Evolutionary conservation across 2,888 invertebrate species (phyloP).

Genomic region (Busseola fusca): DNA sequence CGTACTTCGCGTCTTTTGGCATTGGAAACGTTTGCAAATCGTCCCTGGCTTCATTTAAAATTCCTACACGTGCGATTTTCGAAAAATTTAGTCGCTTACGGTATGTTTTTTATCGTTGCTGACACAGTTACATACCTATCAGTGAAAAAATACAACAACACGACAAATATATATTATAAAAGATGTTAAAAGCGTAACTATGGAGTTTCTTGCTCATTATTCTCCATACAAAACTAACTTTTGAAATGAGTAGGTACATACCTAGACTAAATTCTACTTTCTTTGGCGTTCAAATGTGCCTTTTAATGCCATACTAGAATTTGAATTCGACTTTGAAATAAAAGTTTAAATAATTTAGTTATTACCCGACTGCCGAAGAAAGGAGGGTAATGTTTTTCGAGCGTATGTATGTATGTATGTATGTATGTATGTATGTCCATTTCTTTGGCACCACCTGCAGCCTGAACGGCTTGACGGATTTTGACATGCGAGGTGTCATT

Average conservation of each 20-base stretch:
- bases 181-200: background rate
- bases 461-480: too few species aligned
- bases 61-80: background rate
- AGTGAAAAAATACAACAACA: background rate
- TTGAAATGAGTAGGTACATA: background rate
- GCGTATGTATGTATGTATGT: too few species aligned
- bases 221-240: background rate
- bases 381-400: too few species aligned
- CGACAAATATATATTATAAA: background rate
- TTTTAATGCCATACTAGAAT: background rate
- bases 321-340: background rate
- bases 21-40: conserved; percentile 3
- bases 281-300: background rate
- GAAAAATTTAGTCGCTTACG: conserved; percentile 15
- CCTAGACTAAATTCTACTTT: background rate
- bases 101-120: conserved; percentile 14
- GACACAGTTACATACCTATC: background rate
- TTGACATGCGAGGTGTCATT: too few species aligned
- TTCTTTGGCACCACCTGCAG: too few species aligned
- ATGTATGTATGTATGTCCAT: too few species aligned
- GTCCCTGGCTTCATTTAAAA: background rate
- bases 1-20: conserved; percentile 9
- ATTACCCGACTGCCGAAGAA: too few species aligned
- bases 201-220: background rate
- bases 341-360: background rate